Percentiles rank a stretch among this genome's conserved stretches.
Conservation (phyloP, 2,797 vertebrate species). For the Lacerta bilineata region DNA sequence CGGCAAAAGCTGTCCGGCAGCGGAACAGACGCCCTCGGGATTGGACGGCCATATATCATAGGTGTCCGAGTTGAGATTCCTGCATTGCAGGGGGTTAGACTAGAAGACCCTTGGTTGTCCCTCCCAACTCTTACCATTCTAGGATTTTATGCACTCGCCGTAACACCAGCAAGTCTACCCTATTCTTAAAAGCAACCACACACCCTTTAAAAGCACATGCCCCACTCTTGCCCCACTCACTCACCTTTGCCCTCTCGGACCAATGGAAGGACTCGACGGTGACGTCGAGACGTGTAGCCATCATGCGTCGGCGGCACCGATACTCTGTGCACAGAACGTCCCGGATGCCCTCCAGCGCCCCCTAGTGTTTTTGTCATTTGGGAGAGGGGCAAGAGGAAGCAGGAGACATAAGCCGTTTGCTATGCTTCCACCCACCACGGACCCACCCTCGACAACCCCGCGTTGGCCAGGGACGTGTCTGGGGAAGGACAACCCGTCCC, state of each 20-base stretch:
- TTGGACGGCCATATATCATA: no score
- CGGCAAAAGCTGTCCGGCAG: no score
- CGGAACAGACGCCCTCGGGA: no score
- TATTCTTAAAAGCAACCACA: no score
- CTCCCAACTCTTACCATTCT: no score
- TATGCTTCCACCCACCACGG: background rate
- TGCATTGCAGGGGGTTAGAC: no score
- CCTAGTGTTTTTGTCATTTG: constrained; percentile 51
- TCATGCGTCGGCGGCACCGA: constrained; percentile 84
- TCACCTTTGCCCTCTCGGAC: constrained; percentile 88
- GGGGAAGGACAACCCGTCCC: background rate
- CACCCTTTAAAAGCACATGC: no score
- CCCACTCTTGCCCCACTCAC: background rate
- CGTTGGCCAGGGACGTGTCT: no score
- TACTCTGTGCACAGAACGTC: constrained; percentile 82
- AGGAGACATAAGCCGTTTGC: background rate
- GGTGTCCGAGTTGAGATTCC: no score
- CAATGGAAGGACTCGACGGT: constrained; percentile 89
- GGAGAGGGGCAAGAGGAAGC: constrained; percentile 48
- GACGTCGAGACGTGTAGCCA: constrained; percentile 88
- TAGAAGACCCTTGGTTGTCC: no score
- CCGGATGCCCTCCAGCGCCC: constrained; percentile 72
- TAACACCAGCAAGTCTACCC: no score
- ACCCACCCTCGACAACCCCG: accelerated
- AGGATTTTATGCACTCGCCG: no score